A percentile compares a stretch with the other conserved stretches of the same genome.
These are phyloP conservation scores for Uropetala carovei DNA, from an alignment of 2,888 invertebrate species.

Conservation along the genomic window DNA sequence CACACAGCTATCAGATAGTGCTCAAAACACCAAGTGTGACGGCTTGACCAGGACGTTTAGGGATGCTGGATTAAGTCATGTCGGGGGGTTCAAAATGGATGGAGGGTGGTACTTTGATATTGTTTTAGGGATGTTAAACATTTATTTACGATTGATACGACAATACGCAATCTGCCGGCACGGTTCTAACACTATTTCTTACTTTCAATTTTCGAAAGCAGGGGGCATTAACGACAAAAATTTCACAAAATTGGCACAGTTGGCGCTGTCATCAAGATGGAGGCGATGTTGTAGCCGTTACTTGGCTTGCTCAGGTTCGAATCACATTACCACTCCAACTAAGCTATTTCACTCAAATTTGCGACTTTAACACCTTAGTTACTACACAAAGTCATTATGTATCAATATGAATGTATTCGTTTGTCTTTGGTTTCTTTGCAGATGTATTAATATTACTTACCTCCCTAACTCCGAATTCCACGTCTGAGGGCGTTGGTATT, in stretches of 20 bases:
- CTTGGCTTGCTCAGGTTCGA: background rate
- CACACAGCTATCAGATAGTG: slow-evolving; percentile 9
- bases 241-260: slow-evolving; percentile 82
- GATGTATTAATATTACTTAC: slow-evolving; percentile 56
- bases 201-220: slow-evolving; percentile 69
- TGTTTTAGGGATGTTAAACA: slow-evolving; percentile 48
- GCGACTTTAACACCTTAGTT: background rate
- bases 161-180: slow-evolving; percentile 70
- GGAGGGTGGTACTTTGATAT: slow-evolving; percentile 53
- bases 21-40: slow-evolving; percentile 44
- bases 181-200: slow-evolving; percentile 69
- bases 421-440: slow-evolving; percentile 1
- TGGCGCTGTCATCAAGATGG: slow-evolving; percentile 83
- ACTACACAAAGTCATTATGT: slow-evolving; percentile 3
- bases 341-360: slow-evolving; percentile 3
- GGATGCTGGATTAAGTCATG: slow-evolving; percentile 60
- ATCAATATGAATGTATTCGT: background rate
- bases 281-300: slow-evolving; percentile 70
- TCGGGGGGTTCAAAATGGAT: slow-evolving; percentile 65
- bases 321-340: background rate
- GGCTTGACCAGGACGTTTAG: slow-evolving; percentile 39
- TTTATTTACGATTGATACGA: slow-evolving; percentile 65
- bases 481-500: slow-evolving; percentile 66
- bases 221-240: slow-evolving; percentile 76
- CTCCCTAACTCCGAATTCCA: slow-evolving; percentile 66